Conservation (phyloP, 2,113 vertebrate genomes). For the human region DNA sequence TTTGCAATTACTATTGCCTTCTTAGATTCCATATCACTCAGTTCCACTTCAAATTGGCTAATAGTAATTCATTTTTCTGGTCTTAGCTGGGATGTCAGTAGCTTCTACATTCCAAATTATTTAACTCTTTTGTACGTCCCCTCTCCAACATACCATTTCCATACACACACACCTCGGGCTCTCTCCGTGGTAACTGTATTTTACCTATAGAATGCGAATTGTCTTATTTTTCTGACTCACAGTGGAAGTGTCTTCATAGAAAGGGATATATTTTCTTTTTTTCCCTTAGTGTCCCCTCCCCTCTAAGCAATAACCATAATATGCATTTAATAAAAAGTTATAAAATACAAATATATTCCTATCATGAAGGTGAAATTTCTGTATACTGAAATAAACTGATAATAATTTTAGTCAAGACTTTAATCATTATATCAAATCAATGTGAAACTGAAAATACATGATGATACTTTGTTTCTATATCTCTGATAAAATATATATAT, state of each 20-base stretch:
- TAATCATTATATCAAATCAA: neutral
- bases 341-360: neutral
- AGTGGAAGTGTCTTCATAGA: neutral
- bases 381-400: neutral
- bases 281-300: neutral
- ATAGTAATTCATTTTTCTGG: neutral
- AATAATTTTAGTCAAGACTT: neutral
- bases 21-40: neutral
- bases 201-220: neutral
- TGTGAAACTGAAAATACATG: neutral
- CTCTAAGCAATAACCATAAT: neutral
- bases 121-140: neutral
- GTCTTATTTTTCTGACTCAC: neutral
- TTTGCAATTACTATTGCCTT: neutral
- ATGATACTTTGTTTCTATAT: neutral
- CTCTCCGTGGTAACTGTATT: neutral
- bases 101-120: neutral
- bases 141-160: neutral
- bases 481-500: neutral
- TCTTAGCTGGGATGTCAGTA: neutral
- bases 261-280: neutral
- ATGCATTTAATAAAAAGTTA: neutral
- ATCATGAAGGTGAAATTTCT: neutral
- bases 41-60: neutral
- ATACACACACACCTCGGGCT: too few species aligned